Evolutionary conservation across 2,797 vertebrate species (phyloP), one percentile per base, ranked within the genome.

Genomic region (Gorsachius magnificus): DNA sequence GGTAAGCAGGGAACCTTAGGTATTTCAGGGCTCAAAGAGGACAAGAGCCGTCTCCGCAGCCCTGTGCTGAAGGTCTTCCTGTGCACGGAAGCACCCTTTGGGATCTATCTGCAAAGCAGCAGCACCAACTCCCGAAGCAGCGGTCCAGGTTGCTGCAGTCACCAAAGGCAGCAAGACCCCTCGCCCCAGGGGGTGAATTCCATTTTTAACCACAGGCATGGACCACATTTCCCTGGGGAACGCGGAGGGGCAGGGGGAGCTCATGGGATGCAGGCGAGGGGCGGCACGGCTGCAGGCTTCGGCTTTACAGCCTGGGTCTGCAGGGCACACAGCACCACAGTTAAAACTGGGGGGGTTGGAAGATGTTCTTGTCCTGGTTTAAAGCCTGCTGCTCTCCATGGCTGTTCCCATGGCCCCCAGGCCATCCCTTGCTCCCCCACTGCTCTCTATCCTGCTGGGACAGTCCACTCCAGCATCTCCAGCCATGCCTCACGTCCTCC

Each of bases 231-330:
- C 48, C 50, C 38, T 20, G 41, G 28, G n/a, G 48, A 33, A 26
- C 0, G 11, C 1, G 2, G 33, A 26, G 11, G 1, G 11, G n/a
- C 4, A 3, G 35, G 20, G 24, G 38, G 20, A 10, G 31, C 5
- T 1, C 5, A 3, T 1, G 3, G 69, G 68, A 16, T 7, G 48
- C 31, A 4, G 33, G 38, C 5, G 2, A 35, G 25, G 24, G 38
- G 38, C 76, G 29, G 4, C 2, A 18, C 53, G 2, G 6, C 41
- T 5, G 5, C 72, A 24, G 72, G 63, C 64, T 38, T 16, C 7
- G 4, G 22, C 16, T 57, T 33, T 20, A 26, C 28, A 57, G 64
- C 35, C 43, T 3, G 63, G 63, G 10, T 10, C 41, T 5, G 22
- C n/a, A 13, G 63, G 21, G n/a, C 22, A 3, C 43, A 1, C n/a